A percentile compares a stretch with the other conserved stretches of the same genome.
phyloP scores from a whole-genome alignment of 2,113 vertebrate genomes.

The Pteruthius melanotis region DNA sequence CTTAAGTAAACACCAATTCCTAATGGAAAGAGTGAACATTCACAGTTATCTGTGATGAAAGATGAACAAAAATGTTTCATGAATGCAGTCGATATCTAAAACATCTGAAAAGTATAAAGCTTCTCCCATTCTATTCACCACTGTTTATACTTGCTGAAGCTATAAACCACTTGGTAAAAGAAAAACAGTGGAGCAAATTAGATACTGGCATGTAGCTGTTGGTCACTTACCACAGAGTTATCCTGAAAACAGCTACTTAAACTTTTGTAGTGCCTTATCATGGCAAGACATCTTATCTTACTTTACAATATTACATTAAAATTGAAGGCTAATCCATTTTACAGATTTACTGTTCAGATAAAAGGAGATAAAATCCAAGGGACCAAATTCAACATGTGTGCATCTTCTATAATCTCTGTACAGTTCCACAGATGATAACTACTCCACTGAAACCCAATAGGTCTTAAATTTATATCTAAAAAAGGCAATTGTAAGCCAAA shows the following conservation, averaged over 20 bases:
- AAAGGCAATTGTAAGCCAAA: not conserved
- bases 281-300: not conserved
- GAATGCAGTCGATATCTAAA: not conserved
- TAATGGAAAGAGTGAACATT: not conserved
- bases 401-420: not conserved
- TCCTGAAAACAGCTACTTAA: not conserved
- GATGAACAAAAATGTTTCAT: not conserved
- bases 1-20: not conserved
- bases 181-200: not conserved
- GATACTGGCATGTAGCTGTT: not conserved
- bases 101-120: constrained; percentile 14
- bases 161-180: not conserved
- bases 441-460: not conserved
- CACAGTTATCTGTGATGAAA: not conserved
- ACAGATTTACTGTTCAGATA: constrained; percentile 1
- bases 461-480: not conserved
- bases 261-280: constrained; percentile 4
- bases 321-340: constrained; percentile 34
- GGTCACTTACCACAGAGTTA: not conserved
- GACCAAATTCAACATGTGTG: not conserved
- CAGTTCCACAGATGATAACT: not conserved
- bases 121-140: not conserved
- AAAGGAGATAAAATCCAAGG: constrained; percentile 27
- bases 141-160: not conserved
- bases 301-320: constrained; percentile 43